Evolutionary conservation across 1,140 invertebrate genomes (phyloP).

Genomic region (Onthophagus taurus): DNA sequence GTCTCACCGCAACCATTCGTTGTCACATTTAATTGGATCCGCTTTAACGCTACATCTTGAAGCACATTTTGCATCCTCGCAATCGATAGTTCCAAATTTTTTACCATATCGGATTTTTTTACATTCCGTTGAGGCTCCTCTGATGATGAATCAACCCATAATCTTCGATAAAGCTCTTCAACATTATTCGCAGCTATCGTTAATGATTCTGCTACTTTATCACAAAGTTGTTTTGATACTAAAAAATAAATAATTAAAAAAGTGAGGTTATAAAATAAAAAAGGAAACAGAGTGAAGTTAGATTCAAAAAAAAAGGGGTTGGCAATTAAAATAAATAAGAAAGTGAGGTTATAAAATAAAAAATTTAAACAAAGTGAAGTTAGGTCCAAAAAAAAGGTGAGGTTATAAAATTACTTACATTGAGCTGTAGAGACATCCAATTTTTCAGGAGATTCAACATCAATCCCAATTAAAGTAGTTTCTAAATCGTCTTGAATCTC

Average conservation of each 20-base stretch:
- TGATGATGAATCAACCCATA: conserved; percentile 31
- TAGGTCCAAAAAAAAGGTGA: neutral
- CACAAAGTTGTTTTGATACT: conserved; percentile 55
- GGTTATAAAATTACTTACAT: conserved; percentile 10
- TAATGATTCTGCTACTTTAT: conserved; percentile 52
- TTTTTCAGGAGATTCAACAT: conserved; percentile 6
- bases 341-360: no score
- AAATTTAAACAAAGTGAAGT: no score
- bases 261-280: no score
- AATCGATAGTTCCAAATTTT: conserved; percentile 45
- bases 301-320: no score
- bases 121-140: conserved; percentile 34
- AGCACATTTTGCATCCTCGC: conserved; percentile 46
- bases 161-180: conserved; percentile 52
- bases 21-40: conserved; percentile 29
- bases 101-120: conserved; percentile 35
- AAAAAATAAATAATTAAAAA: conserved; percentile 34
- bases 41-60: conserved; percentile 31
- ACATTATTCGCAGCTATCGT: conserved; percentile 54
- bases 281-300: no score
- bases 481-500: conserved; percentile 10
- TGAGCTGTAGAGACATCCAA: conserved; percentile 16
- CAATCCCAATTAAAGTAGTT: conserved; percentile 6
- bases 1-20: conserved; percentile 26
- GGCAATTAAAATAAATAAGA: no score